Evolutionary conservation across 2,888 invertebrate genomes (phyloP), one percentile per base, ranked within the genome.

Genomic region (Ditula angustiorana): DNA sequence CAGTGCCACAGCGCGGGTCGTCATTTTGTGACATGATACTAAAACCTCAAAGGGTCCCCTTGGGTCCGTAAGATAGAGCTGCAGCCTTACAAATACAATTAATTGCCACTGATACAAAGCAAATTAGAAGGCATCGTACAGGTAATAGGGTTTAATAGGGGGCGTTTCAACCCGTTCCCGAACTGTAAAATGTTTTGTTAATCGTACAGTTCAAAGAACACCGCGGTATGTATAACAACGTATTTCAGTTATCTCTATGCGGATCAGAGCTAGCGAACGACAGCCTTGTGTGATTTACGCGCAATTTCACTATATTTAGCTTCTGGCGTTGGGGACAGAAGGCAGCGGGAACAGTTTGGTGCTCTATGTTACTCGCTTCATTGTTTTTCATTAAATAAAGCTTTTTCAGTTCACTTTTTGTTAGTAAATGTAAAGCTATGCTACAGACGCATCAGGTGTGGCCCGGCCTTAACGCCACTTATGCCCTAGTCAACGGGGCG

Each of bases 251-350:
- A 72, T 71, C 71, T 71, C 49, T 35, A 61, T 52, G 56, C 47
- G 63, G 52, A 71, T 71, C 72, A 68, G 67, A 67, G 61, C 67
- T 65, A 52, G 50, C 59, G 59, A 70, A 70, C 65, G 71, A 72
- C 74, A 69, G 68, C 55, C 56, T 59, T 26, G 68, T 68, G 71
- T 76, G 74, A 74, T 75, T 76, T 77, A 80, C 75, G 69, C 64
- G 64, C 69, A 70, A 71, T 73, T 72, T 71, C 62, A 73, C 74
- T 79, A 79, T 79, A 78, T 71, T 73, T 76, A 75, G 74, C 50
- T 30, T 5, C 24, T 30, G 73, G 71, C 53, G 28, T 73, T 73
- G 76, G 73, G 19, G 8, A 50, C 5, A 24, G 21, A 33, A 58
- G 58, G 13, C 0, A 58, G 67, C 67, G 66, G 46, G 4, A 10